Percentiles rank a stretch among this genome's conserved stretches.
Evolutionary conservation across 2,888 invertebrate species (phyloP).

Genomic region (Agrotis puta): DNA sequence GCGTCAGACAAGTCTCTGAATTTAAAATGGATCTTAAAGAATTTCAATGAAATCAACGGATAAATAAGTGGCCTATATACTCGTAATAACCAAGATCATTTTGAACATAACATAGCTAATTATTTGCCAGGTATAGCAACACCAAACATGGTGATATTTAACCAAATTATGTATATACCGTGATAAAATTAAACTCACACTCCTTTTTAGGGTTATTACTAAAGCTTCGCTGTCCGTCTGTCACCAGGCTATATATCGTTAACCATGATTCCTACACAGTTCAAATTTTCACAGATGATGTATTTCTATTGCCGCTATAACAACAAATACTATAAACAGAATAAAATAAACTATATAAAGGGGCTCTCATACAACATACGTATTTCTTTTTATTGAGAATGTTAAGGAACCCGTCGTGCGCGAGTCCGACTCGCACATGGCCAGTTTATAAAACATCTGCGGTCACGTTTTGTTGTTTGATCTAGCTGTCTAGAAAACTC

Average conservation of each 20-base stretch:
- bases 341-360: no score
- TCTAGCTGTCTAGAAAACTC: constrained; percentile 1
- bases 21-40: constrained; percentile 15
- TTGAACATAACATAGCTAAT: background rate
- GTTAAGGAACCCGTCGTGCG: no score
- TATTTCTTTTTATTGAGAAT: no score
- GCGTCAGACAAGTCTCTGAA: constrained; percentile 12
- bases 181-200: constrained; percentile 12
- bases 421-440: no score
- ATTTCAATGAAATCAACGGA: constrained; percentile 8
- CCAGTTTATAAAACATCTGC: background rate
- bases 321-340: no score
- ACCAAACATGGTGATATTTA: constrained; percentile 2
- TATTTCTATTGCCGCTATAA: no score
- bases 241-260: no score
- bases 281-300: no score
- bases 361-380: no score
- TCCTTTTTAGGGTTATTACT: background rate
- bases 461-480: constrained; percentile 1
- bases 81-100: background rate
- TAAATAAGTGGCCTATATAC: background rate
- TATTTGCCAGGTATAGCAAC: constrained; percentile 5
- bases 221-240: no score
- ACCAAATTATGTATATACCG: background rate
- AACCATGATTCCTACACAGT: no score